phyloP scores from a whole-genome alignment of 1,140 invertebrate species.

The Stenopsyche tienmushanensis region DNA sequence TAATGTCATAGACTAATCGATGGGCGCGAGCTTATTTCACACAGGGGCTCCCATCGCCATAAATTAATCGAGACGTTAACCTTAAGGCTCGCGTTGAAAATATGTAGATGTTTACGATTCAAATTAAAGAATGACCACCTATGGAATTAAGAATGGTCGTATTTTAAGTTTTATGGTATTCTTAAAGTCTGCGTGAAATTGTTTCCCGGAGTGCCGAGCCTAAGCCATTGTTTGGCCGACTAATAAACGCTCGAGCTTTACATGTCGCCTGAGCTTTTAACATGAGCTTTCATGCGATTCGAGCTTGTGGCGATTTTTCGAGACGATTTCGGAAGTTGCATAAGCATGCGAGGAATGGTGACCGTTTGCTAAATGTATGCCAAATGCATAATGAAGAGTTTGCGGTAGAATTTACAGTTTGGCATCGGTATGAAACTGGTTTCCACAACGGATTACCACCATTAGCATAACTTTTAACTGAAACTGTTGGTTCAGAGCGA shows the following conservation, averaged over 20 bases:
- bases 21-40: too few species aligned
- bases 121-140: too few species aligned
- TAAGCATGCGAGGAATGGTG: neutral
- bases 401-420: constrained; percentile 27
- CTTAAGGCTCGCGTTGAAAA: too few species aligned
- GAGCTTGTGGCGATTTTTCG: neutral
- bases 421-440: constrained; percentile 18
- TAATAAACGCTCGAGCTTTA: neutral
- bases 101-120: too few species aligned
- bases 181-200: neutral
- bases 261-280: too few species aligned
- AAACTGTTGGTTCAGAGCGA: too few species aligned
- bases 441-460: constrained; percentile 19
- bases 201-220: neutral
- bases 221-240: neutral
- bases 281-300: too few species aligned
- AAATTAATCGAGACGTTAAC: too few species aligned
- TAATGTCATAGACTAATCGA: too few species aligned
- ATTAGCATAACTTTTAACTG: neutral
- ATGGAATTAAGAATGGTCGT: too few species aligned
- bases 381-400: constrained; percentile 27
- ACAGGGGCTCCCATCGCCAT: too few species aligned
- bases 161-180: neutral
- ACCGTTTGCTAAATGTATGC: constrained; percentile 21
- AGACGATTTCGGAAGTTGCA: neutral